A percentile compares a stretch with the other conserved stretches of the same genome.
Evolutionary conservation across 2,888 invertebrate genomes (phyloP).

Genomic region (Odontothrips loti): DNA sequence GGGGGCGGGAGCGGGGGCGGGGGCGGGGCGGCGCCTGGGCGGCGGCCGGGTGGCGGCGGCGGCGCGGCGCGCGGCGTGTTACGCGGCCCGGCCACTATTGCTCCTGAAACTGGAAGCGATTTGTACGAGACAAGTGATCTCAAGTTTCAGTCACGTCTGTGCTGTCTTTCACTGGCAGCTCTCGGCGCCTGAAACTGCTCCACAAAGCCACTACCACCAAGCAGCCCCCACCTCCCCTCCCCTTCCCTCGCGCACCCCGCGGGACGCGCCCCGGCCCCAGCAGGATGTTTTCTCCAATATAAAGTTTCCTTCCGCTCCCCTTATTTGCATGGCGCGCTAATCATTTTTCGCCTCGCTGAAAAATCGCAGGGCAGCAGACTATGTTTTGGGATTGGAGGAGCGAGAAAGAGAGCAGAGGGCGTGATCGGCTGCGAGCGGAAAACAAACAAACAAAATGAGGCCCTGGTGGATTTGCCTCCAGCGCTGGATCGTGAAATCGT

Average conservation of each 20-base stretch:
- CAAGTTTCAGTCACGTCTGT: conserved; percentile 7
- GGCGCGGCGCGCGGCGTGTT: no score
- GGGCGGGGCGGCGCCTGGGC: not conserved
- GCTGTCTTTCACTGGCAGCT: not conserved
- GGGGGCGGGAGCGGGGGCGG: not conserved
- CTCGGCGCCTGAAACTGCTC: not conserved
- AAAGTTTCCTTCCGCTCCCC: not conserved
- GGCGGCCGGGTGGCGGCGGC: no score
- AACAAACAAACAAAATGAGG: not conserved
- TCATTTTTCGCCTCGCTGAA: not conserved
- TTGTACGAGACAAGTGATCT: not conserved
- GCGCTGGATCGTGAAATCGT: not conserved
- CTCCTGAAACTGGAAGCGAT: not conserved
- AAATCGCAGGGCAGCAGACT: not conserved
- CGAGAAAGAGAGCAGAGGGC: not conserved
- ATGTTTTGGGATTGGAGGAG: not conserved
- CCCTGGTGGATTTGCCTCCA: not conserved
- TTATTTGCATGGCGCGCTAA: conserved; percentile 11
- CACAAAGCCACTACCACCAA: no score
- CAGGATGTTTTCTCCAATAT: not conserved
- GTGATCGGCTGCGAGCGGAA: not conserved
- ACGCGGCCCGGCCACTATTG: no score
- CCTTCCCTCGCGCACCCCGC: not conserved
- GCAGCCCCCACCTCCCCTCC: not conserved
- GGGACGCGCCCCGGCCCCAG: no score